A percentile compares a stretch with the other conserved stretches of the same genome.
phyloP scores from a whole-genome alignment of 2,888 invertebrate species.

The Operophtera brumata region DNA sequence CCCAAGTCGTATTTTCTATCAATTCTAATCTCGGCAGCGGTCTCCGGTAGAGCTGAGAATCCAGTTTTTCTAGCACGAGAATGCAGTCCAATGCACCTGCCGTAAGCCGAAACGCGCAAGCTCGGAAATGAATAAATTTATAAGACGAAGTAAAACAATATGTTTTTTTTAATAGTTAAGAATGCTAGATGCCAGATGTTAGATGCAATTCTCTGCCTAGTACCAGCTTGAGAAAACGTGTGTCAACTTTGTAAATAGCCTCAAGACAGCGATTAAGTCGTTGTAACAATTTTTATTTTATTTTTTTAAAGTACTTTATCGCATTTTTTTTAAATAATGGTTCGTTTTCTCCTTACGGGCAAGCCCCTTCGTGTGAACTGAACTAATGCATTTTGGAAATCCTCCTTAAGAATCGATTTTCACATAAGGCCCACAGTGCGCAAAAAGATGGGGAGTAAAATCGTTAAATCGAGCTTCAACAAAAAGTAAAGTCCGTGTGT shows the following conservation, averaged over 20 bases:
- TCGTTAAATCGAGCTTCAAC: too few species aligned
- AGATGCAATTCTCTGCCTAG: not conserved
- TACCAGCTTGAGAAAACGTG: not conserved
- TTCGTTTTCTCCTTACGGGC: too few species aligned
- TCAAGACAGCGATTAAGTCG: not conserved
- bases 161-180: not conserved
- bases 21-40: slow-evolving; percentile 59
- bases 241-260: too few species aligned
- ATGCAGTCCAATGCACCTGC: slow-evolving; percentile 75
- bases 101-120: slow-evolving; percentile 41
- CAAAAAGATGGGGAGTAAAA: too few species aligned
- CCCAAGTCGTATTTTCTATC: slow-evolving; percentile 53
- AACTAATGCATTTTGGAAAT: too few species aligned
- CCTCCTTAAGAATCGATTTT: too few species aligned
- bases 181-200: not conserved
- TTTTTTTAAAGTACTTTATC: too few species aligned
- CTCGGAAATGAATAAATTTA: slow-evolving; percentile 52
- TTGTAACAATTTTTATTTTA: not conserved
- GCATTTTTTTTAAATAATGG: too few species aligned
- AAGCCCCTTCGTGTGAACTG: too few species aligned
- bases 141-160: slow-evolving; percentile 21
- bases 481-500: too few species aligned
- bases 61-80: slow-evolving; percentile 76
- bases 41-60: slow-evolving; percentile 51
- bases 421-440: too few species aligned